Evolutionary conservation across 2,797 vertebrate genomes (phyloP).

Genomic region (Hemitrygon akajei): DNA sequence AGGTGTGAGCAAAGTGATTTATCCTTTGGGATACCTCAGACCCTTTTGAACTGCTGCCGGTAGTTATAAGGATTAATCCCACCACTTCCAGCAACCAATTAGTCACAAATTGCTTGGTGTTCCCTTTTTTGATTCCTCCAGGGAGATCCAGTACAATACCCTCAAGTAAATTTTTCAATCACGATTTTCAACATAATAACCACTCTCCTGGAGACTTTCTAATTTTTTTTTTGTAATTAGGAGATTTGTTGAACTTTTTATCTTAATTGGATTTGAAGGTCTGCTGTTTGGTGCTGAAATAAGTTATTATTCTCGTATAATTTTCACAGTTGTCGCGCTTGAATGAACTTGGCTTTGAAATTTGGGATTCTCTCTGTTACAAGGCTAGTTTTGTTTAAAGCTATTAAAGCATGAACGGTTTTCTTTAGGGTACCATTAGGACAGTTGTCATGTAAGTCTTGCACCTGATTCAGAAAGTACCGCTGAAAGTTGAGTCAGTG

Average conservation of each 20-base stretch:
- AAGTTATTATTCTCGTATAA: not conserved
- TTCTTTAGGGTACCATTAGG: not conserved
- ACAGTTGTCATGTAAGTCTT: no score
- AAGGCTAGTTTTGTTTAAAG: not conserved
- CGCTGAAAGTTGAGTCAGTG: no score
- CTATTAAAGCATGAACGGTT: not conserved
- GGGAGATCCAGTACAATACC: conserved; percentile 20
- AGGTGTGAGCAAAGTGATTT: not conserved
- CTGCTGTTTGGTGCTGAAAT: not conserved
- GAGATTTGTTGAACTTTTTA: conserved; percentile 36
- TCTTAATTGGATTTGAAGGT: conserved; percentile 37
- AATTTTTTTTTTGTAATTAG: conserved; percentile 26
- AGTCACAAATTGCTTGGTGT: not conserved
- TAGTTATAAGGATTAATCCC: not conserved
- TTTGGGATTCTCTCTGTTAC: not conserved
- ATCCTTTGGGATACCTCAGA: not conserved
- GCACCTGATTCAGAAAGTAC: no score
- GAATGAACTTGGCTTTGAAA: not conserved
- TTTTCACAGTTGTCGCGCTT: conserved; percentile 5
- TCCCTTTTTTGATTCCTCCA: not conserved
- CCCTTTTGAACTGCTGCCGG: not conserved
- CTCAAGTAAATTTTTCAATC: conserved; percentile 6
- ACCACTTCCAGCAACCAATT: not conserved
- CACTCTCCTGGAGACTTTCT: not conserved
- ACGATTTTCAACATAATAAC: not conserved